phyloP scores from a whole-genome alignment of 2,113 vertebrate genomes.

The Uropsilus gracilis region DNA sequence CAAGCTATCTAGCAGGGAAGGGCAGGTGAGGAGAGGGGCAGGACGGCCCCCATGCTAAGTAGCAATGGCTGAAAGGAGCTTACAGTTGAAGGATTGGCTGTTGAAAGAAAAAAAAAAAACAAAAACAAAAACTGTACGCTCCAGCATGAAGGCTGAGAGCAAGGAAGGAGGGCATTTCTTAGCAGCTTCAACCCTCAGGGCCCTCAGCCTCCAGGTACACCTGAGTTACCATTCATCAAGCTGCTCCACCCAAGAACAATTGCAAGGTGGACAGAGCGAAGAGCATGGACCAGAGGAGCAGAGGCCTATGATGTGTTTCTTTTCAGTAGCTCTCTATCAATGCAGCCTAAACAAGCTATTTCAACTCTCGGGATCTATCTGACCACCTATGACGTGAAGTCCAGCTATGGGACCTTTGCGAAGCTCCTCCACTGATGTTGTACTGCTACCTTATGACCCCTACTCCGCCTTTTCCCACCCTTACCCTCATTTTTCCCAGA shows the following conservation, averaged over 20 bases:
- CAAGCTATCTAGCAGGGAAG: constrained; percentile 47
- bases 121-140: neutral
- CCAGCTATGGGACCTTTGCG: neutral
- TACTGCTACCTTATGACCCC: neutral
- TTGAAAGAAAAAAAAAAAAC: neutral
- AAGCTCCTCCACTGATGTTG: too few relatives aligned
- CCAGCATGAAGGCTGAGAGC: neutral
- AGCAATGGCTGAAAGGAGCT: neutral
- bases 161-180: too few relatives aligned
- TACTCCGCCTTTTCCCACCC: neutral
- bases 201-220: neutral
- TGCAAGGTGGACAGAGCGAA: accelerated
- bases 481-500: neutral
- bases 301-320: neutral
- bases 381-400: neutral
- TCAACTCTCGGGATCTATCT: neutral
- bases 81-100: accelerated
- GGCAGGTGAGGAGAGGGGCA: constrained; percentile 60
- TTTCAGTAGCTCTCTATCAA: neutral
- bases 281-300: neutral
- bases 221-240: accelerated
- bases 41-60: constrained; percentile 35
- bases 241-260: neutral
- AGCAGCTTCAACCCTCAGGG: neutral
- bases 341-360: neutral